Evolutionary conservation across 2,113 vertebrate genomes (phyloP).

Genomic region (Callipepla californica): DNA sequence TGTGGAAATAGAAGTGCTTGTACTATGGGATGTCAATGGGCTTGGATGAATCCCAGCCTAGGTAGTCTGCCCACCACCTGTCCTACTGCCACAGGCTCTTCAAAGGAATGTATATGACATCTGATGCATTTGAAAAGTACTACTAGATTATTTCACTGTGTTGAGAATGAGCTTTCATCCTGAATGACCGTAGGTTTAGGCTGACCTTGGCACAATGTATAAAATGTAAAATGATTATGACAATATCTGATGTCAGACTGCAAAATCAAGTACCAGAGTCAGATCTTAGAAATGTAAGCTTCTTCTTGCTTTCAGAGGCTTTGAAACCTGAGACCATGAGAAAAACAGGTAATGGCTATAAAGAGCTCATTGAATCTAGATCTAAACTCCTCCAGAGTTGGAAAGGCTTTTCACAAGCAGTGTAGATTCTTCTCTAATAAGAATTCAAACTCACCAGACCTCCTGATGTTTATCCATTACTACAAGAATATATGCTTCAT

Average conservation of each 20-base stretch:
- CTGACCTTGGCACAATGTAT: neutral
- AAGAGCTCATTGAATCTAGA: conserved; percentile 14
- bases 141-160: neutral
- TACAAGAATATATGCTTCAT: conserved; percentile 66
- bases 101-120: neutral
- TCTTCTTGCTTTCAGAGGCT: neutral
- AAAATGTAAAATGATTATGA: neutral
- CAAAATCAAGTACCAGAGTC: neutral
- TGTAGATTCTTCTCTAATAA: conserved; percentile 38
- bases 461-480: conserved; percentile 64
- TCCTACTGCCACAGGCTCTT: neutral
- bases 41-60: neutral
- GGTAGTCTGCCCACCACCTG: neutral
- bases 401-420: conserved; percentile 15
- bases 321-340: neutral
- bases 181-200: neutral
- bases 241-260: neutral
- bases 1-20: neutral
- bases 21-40: accelerated
- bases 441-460: conserved; percentile 51
- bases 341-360: neutral
- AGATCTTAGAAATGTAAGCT: neutral
- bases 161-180: neutral
- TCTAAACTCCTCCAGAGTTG: neutral
- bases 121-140: neutral